Evolutionary conservation across 1,140 invertebrate species (phyloP).

Genomic region (Pseudomyrmex sp.): DNA sequence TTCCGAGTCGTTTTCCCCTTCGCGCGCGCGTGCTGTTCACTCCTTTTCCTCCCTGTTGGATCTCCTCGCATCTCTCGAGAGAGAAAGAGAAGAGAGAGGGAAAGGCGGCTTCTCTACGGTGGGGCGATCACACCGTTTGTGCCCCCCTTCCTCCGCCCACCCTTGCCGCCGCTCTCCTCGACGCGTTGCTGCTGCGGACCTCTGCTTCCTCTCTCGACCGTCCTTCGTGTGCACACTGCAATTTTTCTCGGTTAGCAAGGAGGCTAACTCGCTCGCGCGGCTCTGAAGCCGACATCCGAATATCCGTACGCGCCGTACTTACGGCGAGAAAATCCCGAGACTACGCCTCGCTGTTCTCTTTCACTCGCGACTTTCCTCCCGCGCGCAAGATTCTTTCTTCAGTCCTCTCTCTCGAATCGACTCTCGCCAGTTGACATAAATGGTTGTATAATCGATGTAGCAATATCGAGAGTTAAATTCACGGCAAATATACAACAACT

Average conservation of each 20-base stretch:
- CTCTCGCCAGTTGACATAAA: slow-evolving; percentile 21
- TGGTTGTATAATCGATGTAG: slow-evolving; percentile 34
- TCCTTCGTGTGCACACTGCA: slow-evolving; percentile 64
- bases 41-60: not conserved
- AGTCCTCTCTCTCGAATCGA: not conserved
- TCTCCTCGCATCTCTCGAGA: not conserved
- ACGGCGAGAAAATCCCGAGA: slow-evolving; percentile 48
- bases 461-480: slow-evolving; percentile 2
- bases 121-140: slow-evolving; percentile 14
- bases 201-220: slow-evolving; percentile 59
- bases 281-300: slow-evolving; percentile 52
- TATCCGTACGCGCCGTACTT: slow-evolving; percentile 12
- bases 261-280: slow-evolving; percentile 23
- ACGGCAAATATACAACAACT: not conserved
- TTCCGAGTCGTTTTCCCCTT: slow-evolving; percentile 70
- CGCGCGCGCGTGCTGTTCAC: slow-evolving; percentile 34
- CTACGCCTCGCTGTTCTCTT: not conserved
- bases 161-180: slow-evolving; percentile 29
- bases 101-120: not conserved
- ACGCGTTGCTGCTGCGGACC: slow-evolving; percentile 7
- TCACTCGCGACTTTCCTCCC: not conserved
- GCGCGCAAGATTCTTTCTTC: not conserved
- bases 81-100: too few species aligned
- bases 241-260: slow-evolving; percentile 69
- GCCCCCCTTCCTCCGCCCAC: not conserved